Evolutionary conservation across 2,113 vertebrate genomes (phyloP).

Genomic region (Clupea harengus): DNA sequence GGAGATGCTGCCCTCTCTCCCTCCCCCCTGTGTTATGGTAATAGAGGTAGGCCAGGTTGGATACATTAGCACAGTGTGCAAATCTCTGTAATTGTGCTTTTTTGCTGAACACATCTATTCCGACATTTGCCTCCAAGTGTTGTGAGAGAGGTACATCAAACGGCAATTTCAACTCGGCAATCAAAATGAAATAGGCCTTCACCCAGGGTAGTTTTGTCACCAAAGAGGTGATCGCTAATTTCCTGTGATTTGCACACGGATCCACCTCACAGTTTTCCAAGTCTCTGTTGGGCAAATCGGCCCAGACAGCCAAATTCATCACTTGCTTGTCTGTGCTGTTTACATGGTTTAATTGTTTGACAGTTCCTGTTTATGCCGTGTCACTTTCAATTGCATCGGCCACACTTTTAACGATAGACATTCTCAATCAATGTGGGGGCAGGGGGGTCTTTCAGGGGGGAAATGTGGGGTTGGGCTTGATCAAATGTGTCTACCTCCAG

Average conservation of each 20-base stretch:
- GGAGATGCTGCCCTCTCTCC: not conserved
- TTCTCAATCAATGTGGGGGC: slow-evolving; percentile 30
- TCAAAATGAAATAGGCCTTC: slow-evolving; percentile 21
- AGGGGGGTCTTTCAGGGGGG: not conserved
- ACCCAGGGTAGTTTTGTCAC: slow-evolving; percentile 13
- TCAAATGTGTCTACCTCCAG: slow-evolving; percentile 47
- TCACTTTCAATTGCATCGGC: slow-evolving; percentile 68
- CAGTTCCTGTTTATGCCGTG: slow-evolving; percentile 70
- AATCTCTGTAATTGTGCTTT: slow-evolving; percentile 1
- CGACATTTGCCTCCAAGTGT: not conserved
- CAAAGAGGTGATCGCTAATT: slow-evolving; percentile 33
- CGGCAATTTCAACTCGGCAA: slow-evolving; percentile 23
- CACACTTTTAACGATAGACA: slow-evolving; percentile 47
- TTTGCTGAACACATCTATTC: slow-evolving; percentile 26
- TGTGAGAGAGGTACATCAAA: slow-evolving; percentile 22
- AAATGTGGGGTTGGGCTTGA: slow-evolving; percentile 41
- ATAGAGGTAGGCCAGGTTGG: not conserved
- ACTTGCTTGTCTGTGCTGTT: slow-evolving; percentile 69
- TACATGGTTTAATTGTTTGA: slow-evolving; percentile 73
- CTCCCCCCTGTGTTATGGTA: not conserved
- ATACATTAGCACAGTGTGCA: slow-evolving; percentile 8
- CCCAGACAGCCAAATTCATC: slow-evolving; percentile 67
- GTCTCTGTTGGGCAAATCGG: slow-evolving; percentile 49
- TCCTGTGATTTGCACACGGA: slow-evolving; percentile 38
- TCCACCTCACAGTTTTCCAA: slow-evolving; percentile 43